These are phyloP conservation scores for Lemur catta DNA, from an alignment of 2,797 vertebrate species.

Conservation along the genomic window DNA sequence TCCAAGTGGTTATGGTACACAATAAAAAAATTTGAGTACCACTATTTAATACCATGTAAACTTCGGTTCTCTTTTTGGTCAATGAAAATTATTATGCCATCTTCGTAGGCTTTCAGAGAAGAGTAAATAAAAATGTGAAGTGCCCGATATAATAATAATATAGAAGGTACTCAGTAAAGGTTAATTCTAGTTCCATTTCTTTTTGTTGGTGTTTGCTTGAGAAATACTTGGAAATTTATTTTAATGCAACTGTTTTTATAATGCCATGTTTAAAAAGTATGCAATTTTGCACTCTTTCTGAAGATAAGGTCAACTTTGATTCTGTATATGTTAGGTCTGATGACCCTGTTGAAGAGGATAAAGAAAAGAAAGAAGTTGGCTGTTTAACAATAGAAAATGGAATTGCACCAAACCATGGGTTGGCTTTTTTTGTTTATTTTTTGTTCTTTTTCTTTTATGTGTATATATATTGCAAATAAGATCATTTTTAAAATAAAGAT, in stretches of 20 bases:
- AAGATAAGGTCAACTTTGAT: slow-evolving; percentile 14
- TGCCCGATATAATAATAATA: not conserved
- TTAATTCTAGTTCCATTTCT: not conserved
- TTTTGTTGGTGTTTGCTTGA: not conserved
- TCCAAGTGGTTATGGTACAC: not conserved
- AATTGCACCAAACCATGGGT: slow-evolving; percentile 93
- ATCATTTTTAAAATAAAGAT: not conserved
- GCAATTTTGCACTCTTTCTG: not conserved
- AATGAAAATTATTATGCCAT: not conserved
- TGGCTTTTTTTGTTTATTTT: slow-evolving; percentile 61
- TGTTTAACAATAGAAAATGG: slow-evolving; percentile 90
- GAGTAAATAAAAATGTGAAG: not conserved
- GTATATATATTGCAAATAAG: not conserved
- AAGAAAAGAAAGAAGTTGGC: slow-evolving; percentile 84
- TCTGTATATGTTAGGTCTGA: slow-evolving; percentile 79
- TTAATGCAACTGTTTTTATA: not conserved
- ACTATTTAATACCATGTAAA: not conserved
- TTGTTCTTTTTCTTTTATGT: not conserved
- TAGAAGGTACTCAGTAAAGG: not conserved
- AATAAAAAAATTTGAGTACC: not conserved
- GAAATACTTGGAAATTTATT: not conserved
- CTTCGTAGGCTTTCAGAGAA: not conserved
- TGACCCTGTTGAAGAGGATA: slow-evolving; percentile 84
- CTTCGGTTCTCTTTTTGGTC: not conserved
- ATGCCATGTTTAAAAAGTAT: not conserved